phyloP scores from a whole-genome alignment of 2,888 invertebrate species.

The Phortica okadai region DNA sequence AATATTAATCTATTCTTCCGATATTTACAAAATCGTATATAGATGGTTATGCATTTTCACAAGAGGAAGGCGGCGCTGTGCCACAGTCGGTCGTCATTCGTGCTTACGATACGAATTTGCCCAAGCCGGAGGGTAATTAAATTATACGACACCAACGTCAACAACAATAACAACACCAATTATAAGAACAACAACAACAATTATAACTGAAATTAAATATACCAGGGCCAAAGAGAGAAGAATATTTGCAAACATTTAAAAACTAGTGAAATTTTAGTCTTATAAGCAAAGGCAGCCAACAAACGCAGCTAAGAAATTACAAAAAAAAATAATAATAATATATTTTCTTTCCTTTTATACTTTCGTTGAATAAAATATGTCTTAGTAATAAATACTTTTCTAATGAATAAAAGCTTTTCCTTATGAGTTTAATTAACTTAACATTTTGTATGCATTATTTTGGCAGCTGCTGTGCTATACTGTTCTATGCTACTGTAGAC shows the following conservation, averaged over 20 bases:
- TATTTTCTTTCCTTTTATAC: too few species aligned
- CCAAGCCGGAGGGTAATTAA: constrained; percentile 84
- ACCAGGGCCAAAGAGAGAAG: constrained; percentile 32
- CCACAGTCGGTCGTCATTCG: constrained; percentile 96
- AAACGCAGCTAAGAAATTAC: not conserved
- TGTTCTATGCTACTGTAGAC: not conserved
- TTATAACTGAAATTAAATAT: constrained; percentile 8
- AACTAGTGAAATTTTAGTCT: not conserved
- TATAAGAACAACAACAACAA: not conserved
- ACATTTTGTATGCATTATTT: not conserved
- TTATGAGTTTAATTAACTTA: too few species aligned
- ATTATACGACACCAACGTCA: not conserved
- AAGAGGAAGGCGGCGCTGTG: constrained; percentile 98
- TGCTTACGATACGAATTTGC: constrained; percentile 95
- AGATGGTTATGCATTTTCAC: constrained; percentile 99
- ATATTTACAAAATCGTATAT: not conserved
- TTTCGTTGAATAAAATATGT: too few species aligned
- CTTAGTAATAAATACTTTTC: too few species aligned
- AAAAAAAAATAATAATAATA: not conserved
- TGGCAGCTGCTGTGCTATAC: not conserved
- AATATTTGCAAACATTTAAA: constrained; percentile 13
- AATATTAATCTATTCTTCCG: too few species aligned
- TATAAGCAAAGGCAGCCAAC: not conserved
- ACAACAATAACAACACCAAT: constrained; percentile 13
- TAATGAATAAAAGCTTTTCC: too few species aligned